Base-by-base conservation (phyloP, 2,113 vertebrate genomes). In the Pelodiscus sinensis region DNA sequence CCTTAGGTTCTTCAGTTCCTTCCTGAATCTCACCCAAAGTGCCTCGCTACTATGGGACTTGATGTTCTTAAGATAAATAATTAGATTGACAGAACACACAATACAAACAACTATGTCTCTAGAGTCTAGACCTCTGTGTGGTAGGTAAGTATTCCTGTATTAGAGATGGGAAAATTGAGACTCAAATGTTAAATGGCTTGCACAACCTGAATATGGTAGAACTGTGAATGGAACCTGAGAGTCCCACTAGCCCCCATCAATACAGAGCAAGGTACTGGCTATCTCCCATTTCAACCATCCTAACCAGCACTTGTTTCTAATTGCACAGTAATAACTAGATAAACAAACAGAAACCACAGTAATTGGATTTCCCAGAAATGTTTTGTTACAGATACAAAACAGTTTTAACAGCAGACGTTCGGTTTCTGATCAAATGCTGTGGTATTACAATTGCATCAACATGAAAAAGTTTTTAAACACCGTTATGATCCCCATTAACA, bases 121-220 rank as follows among this genome's bases (percentile, higher is more conserved):
- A n/a, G 71, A 80, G 44, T 54, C 52, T 54, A 12, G 2, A 12
- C 75, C 35, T 51, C 54, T 24, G 10, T 35, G 71, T 86, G 51
- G 16, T 44, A 55, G 84, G 9, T 83, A 62, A 75, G 22, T 51
- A 21, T 58, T 81, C 18, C 81, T 24, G 11, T 65, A 27, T 83
- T 73, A 68, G 25, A 68, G 35, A 44, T 38, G 35, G 21, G 3
- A 22, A 73, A 73, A 38, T 73, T 38, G 71, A 73, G 38, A 5
- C 25, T 16, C 5, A 0, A 2, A 85, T 18, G 55, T 0, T 27
- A 84, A 92, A 60, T 0, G 0, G 3, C 79, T 91, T 81, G 62
- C 55, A 62, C 9, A 38, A 71, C 55, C 51, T 22, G 21, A 52
- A 22, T 22, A n/a, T 56, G 24, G 44, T 31, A 71, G 73, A 52